Percentiles rank a stretch among this genome's conserved stretches.
These are phyloP conservation scores for Podilymbus podiceps DNA, from an alignment of 2,113 vertebrate genomes.

Conservation along the genomic window DNA sequence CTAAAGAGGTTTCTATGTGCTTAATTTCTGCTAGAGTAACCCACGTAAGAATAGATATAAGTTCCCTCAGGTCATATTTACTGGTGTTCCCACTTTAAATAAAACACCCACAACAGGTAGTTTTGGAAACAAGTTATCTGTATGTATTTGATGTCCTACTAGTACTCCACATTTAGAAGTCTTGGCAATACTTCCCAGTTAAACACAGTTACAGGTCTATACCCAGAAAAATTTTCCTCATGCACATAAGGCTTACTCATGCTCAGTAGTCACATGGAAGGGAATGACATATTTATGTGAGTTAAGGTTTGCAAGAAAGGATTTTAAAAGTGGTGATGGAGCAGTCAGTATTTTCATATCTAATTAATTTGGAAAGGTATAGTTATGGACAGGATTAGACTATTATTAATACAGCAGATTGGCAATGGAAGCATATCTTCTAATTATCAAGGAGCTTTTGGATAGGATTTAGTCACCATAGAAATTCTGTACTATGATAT, in stretches of 20 bases:
- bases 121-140: constrained; percentile 43
- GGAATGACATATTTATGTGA: neutral
- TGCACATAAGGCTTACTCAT: neutral
- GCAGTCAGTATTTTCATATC: neutral
- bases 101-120: constrained; percentile 38
- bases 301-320: neutral
- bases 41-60: neutral
- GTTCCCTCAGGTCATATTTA: constrained; percentile 43
- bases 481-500: constrained; percentile 11
- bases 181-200: neutral
- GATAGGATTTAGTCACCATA: neutral
- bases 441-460: neutral
- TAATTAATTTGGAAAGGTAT: constrained; percentile 2
- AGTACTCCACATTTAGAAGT: neutral
- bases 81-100: constrained; percentile 20
- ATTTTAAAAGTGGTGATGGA: neutral
- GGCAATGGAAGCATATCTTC: neutral
- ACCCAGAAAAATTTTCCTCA: neutral
- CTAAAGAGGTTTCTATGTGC: neutral
- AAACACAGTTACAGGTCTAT: neutral
- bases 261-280: neutral
- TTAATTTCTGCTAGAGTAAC: constrained; percentile 7
- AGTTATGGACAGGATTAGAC: constrained; percentile 15
- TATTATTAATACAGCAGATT: neutral
- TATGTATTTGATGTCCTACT: neutral